Conservation (phyloP, 2,888 invertebrate species). For the Hypena proboscidalis region DNA sequence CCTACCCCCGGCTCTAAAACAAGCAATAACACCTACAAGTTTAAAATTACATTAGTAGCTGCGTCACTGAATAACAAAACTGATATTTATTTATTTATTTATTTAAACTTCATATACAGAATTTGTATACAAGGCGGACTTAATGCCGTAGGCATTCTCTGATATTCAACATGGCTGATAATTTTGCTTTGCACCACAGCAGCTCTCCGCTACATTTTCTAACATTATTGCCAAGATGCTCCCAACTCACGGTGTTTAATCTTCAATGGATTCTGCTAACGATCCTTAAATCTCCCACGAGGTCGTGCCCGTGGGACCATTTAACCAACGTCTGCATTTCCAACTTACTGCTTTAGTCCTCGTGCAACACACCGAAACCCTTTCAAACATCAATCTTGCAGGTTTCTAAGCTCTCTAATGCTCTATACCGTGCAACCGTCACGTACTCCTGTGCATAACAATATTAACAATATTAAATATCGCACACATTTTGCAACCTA, state of each 20-base stretch:
- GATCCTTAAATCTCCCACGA: slow-evolving; percentile 2
- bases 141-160: too few relatives aligned
- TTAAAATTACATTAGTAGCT: too few relatives aligned
- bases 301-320: neutral
- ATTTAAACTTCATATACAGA: too few relatives aligned
- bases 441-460: neutral
- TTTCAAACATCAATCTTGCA: slow-evolving; percentile 5
- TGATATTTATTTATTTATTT: too few relatives aligned
- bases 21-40: too few relatives aligned
- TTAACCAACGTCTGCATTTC: slow-evolving; percentile 5
- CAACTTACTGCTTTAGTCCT: slow-evolving; percentile 2
- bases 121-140: too few relatives aligned
- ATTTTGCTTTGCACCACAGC: too few relatives aligned
- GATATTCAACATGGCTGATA: too few relatives aligned
- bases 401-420: slow-evolving; percentile 3
- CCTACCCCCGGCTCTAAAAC: too few relatives aligned
- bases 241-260: neutral
- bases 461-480: neutral
- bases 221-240: neutral
- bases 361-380: slow-evolving; percentile 1
- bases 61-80: too few relatives aligned
- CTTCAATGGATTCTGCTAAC: slow-evolving; percentile 7
- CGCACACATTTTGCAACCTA: slow-evolving; percentile 9
- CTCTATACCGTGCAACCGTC: neutral
- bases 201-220: too few relatives aligned